These are phyloP conservation scores for Passer domesticus DNA, from an alignment of 2,113 vertebrate genomes.

Conservation along the genomic window DNA sequence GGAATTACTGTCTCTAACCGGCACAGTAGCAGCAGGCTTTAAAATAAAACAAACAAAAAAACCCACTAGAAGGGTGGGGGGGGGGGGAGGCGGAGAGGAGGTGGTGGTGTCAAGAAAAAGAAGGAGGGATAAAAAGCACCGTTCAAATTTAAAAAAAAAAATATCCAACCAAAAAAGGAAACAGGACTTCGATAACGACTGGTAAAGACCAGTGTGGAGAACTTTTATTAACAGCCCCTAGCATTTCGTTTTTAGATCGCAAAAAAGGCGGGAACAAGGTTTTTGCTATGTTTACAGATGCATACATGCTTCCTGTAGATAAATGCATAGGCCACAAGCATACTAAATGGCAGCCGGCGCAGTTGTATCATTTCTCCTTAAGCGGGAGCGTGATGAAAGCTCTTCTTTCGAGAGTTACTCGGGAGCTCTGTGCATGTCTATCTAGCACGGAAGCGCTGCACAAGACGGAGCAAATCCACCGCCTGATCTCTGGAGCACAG, in stretches of 20 bases:
- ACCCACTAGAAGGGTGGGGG: background rate
- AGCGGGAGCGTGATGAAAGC: background rate
- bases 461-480: background rate
- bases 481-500: accelerated
- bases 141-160: background rate
- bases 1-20: background rate
- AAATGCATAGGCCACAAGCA: background rate
- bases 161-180: background rate
- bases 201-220: background rate
- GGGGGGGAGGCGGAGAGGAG: background rate
- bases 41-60: background rate
- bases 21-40: background rate
- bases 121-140: background rate
- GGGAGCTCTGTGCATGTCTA: background rate
- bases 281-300: background rate
- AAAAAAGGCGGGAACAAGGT: background rate
- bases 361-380: background rate
- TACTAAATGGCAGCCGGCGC: background rate
- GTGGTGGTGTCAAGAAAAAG: background rate
- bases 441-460: background rate
- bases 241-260: background rate
- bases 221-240: background rate
- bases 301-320: background rate
- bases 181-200: background rate
- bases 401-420: background rate